phyloP scores from a whole-genome alignment of 2,888 invertebrate genomes.

The Zygogramma bicolorata region DNA sequence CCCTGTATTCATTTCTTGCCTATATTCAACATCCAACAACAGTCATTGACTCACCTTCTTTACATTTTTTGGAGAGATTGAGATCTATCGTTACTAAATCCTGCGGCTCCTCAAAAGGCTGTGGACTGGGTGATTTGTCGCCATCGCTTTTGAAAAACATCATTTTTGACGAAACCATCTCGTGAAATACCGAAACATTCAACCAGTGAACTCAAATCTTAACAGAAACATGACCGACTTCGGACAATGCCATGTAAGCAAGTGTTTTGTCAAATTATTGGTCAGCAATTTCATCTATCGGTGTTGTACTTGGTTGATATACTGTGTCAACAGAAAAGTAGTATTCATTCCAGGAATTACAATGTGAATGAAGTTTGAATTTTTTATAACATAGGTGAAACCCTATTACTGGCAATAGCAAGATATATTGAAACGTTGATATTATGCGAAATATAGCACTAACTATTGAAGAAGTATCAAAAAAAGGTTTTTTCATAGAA shows the following conservation, averaged over 20 bases:
- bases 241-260: constrained; percentile 11
- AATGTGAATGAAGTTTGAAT: background rate
- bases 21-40: background rate
- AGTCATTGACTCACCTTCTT: constrained; percentile 31
- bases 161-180: constrained; percentile 45
- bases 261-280: background rate
- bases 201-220: background rate
- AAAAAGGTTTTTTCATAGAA: too few species aligned
- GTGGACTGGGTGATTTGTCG: constrained; percentile 39
- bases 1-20: too few species aligned
- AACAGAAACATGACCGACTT: constrained; percentile 10
- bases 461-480: too few species aligned
- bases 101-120: constrained; percentile 59
- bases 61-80: constrained; percentile 42
- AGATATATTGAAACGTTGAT: too few species aligned
- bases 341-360: background rate
- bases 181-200: background rate
- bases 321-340: background rate
- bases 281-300: constrained; percentile 21
- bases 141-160: constrained; percentile 23
- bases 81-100: constrained; percentile 61
- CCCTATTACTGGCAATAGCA: background rate
- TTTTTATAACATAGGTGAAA: too few species aligned
- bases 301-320: constrained; percentile 5
- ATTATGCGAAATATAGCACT: too few species aligned